Evolutionary conservation across 1,140 invertebrate species (phyloP), one percentile per base, ranked within the genome.

Genomic region (Ceratina australensis): DNA sequence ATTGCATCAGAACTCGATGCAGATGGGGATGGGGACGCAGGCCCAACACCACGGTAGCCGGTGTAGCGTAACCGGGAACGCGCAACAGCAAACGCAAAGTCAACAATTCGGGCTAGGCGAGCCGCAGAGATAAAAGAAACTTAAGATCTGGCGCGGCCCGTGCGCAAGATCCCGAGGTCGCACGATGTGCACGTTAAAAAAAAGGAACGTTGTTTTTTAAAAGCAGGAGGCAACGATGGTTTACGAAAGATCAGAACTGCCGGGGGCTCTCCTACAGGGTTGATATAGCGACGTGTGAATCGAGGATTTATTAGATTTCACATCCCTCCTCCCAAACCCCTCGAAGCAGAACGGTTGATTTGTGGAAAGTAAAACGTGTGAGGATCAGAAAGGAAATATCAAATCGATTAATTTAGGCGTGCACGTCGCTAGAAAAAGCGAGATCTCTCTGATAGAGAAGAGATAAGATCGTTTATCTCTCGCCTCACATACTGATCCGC

Each of bases 51-150:
- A 91, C 59, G 85, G 86, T 1, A 83, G 87, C 20, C 86, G 91
- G 71, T 91, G 91, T 89, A 91, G 90, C 80, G 86, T 89, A 1
- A 87, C 89, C 26, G 88, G 87, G 54, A 89, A 86, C 56, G 79
- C 87, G 72, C 89, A 88, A 54, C 89, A 88, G 67, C 89, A 87
- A 67, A 79, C 88, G 50, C 87, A 90, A 65, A 87, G 73, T 54
- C 90, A 91, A 61, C 89, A 90, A 66, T 89, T 90, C 50, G 90
- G 90, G 18, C 72, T 91, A 18, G 90, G 90, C 57, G 91, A 92
- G 79, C 87, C 89, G 7, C 91, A 92, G 69, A 92, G 92, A 92
- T 92, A 92, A 92, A 87, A 90, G 82, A 81, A 77, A 87, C 86
- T 87, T 47, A 80, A 60, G 79, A 64, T 78, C 75, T 65, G 79